Conservation (phyloP, 1,140 invertebrate genomes). For the Microvelia longipes region DNA sequence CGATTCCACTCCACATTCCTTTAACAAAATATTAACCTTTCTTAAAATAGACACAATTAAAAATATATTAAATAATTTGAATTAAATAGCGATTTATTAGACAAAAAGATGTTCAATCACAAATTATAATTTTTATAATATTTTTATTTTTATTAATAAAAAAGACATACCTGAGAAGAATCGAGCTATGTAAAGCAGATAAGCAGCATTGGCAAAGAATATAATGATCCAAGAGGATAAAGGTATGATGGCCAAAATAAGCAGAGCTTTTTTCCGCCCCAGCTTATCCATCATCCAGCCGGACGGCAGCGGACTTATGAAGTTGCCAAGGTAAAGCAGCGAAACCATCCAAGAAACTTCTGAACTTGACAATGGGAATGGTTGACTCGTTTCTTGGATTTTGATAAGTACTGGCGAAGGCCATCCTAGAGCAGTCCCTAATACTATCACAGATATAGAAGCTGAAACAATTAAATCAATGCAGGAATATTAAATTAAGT, state of each 20-base stretch:
- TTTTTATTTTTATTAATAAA: no score
- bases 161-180: slow-evolving; percentile 18
- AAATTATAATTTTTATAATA: background rate
- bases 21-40: background rate
- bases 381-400: slow-evolving; percentile 8
- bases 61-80: background rate
- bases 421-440: slow-evolving; percentile 56
- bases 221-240: slow-evolving; percentile 38
- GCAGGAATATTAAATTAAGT: no score
- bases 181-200: slow-evolving; percentile 14
- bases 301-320: slow-evolving; percentile 16
- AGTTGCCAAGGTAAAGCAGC: slow-evolving; percentile 16
- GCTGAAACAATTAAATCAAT: slow-evolving; percentile 16
- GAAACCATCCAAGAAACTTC: slow-evolving; percentile 20
- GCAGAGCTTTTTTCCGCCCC: slow-evolving; percentile 52
- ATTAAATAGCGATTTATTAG: background rate
- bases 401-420: slow-evolving; percentile 46
- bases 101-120: background rate
- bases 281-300: slow-evolving; percentile 49
- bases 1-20: slow-evolving; percentile 36
- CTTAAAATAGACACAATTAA: background rate
- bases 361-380: slow-evolving; percentile 7
- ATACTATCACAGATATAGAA: slow-evolving; percentile 23
- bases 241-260: slow-evolving; percentile 43
- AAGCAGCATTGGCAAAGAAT: slow-evolving; percentile 1